Percentiles rank a stretch among this genome's conserved stretches.
phyloP scores from a whole-genome alignment of 2,113 vertebrate species.

The Pituophis catenifer region DNA sequence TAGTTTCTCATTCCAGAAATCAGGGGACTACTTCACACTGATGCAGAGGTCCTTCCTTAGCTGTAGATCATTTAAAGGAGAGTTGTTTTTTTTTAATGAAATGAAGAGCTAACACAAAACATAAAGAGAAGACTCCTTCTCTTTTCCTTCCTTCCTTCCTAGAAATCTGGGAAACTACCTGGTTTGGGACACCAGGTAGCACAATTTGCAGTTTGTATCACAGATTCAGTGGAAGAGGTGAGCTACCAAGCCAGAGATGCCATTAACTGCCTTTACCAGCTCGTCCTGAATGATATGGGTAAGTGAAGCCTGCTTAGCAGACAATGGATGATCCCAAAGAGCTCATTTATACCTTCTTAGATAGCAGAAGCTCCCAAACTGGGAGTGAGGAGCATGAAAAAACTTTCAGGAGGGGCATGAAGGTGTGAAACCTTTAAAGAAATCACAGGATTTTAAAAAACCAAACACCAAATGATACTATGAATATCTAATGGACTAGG shows the following conservation, averaged over 20 bases:
- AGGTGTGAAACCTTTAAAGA: not conserved
- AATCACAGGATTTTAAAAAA: not conserved
- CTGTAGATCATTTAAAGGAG: not conserved
- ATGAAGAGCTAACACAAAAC: not conserved
- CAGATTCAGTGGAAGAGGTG: constrained; percentile 8
- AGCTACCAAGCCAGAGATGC: not conserved
- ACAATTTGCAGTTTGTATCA: constrained; percentile 13
- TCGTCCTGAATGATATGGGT: constrained; percentile 14
- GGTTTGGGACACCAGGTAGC: constrained; percentile 15
- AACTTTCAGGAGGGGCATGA: not conserved
- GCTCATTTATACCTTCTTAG: not conserved
- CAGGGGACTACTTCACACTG: not conserved
- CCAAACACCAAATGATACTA: not conserved
- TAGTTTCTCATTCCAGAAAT: not conserved
- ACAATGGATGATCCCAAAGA: too few species aligned
- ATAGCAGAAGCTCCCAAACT: not conserved
- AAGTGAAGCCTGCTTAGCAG: not conserved
- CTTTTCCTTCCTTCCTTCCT: not conserved
- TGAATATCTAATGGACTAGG: not conserved
- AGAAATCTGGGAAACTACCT: not conserved
- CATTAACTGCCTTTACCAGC: not conserved
- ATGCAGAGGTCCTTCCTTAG: not conserved
- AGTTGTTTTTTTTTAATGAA: not conserved
- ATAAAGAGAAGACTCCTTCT: not conserved
- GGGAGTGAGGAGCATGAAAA: not conserved